These are phyloP conservation scores for Antennarius striatus DNA, from an alignment of 2,113 vertebrate species.

Conservation along the genomic window DNA sequence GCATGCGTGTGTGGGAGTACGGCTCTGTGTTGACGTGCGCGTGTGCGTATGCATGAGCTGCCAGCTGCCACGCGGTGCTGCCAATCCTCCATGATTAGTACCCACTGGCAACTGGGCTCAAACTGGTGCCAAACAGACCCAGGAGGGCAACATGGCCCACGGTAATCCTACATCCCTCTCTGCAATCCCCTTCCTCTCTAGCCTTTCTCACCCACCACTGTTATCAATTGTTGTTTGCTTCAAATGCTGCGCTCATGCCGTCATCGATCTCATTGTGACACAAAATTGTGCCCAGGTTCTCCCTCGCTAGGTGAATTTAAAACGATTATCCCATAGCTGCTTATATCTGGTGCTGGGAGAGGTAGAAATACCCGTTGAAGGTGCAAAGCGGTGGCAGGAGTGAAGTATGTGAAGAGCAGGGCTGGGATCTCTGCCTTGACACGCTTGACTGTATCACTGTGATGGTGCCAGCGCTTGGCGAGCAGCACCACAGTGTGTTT, in stretches of 20 bases:
- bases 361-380: slow-evolving; percentile 43
- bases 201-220: slow-evolving; percentile 45
- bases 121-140: slow-evolving; percentile 79
- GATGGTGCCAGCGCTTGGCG: slow-evolving; percentile 63
- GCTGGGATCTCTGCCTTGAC: slow-evolving; percentile 62
- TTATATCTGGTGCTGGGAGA: slow-evolving; percentile 17
- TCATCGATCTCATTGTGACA: slow-evolving; percentile 8
- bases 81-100: slow-evolving; percentile 82
- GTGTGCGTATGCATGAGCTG: slow-evolving; percentile 55
- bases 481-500: slow-evolving; percentile 40
- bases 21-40: slow-evolving; percentile 47
- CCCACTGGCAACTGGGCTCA: slow-evolving; percentile 81
- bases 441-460: slow-evolving; percentile 60
- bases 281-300: slow-evolving; percentile 27
- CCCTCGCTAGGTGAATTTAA: slow-evolving; percentile 1
- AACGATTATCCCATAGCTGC: slow-evolving; percentile 3
- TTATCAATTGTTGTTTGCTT: slow-evolving; percentile 29
- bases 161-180: slow-evolving; percentile 72
- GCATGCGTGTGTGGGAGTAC: slow-evolving; percentile 58
- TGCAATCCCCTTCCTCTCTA: slow-evolving; percentile 32
- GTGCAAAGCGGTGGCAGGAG: slow-evolving; percentile 40
- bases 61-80: slow-evolving; percentile 78
- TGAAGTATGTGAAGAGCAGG: slow-evolving; percentile 30
- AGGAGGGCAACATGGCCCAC: slow-evolving; percentile 76
- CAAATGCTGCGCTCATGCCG: slow-evolving; percentile 37